Conservation (phyloP, 64 coral and sea anemone genomes). For the Anthopleura sola region DNA sequence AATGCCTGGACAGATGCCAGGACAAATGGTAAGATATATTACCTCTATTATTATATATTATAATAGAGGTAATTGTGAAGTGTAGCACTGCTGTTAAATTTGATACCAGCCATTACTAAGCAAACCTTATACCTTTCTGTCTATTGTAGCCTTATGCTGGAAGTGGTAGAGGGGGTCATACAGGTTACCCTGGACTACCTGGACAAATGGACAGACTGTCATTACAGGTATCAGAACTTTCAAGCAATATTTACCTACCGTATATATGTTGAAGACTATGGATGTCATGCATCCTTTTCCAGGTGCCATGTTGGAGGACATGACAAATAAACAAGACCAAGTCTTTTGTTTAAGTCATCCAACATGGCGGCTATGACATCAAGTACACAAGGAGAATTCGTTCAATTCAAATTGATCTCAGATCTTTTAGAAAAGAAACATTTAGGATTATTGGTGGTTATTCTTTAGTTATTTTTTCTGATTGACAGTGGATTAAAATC, state of each 20-base stretch:
- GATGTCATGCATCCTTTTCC: not conserved
- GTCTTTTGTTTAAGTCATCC: not conserved
- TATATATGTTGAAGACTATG: not conserved
- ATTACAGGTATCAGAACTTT: conserved; percentile 47
- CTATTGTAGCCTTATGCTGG: not conserved
- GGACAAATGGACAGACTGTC: conserved; percentile 79
- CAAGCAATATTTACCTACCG: not conserved
- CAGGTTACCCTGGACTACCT: conserved; percentile 44
- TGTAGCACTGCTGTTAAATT: too few relatives aligned
- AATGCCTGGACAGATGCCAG: not conserved
- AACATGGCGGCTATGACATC: not conserved
- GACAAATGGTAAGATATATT: conserved; percentile 10
- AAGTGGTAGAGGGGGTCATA: not conserved
- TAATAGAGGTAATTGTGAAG: too few relatives aligned
- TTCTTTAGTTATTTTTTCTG: too few relatives aligned
- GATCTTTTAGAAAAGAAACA: too few relatives aligned
- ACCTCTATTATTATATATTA: too few relatives aligned
- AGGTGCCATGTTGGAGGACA: not conserved
- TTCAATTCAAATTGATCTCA: too few relatives aligned
- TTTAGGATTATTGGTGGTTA: too few relatives aligned
- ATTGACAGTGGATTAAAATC: too few relatives aligned
- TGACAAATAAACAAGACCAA: not conserved
- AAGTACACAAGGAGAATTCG: too few relatives aligned
- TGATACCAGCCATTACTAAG: not conserved
- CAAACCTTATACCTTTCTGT: not conserved